A percentile compares a stretch with the other conserved stretches of the same genome.
Evolutionary conservation across 2,797 vertebrate species (phyloP).

Genomic region (Sarcophilus harrisii): DNA sequence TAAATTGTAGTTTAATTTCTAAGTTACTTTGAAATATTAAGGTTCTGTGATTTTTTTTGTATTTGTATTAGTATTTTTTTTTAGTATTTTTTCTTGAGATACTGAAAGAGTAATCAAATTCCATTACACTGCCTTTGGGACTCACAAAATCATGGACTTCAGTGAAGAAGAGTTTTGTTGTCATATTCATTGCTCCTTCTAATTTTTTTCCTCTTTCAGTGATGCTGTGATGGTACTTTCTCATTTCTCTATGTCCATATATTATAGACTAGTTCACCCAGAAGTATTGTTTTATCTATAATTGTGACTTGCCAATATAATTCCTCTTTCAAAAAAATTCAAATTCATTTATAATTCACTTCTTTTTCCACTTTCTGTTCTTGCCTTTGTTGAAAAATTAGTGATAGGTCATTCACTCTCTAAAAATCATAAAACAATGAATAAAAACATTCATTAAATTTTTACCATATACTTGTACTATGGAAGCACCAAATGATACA

Average conservation of each 20-base stretch:
- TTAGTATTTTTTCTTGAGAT: conserved; percentile 36
- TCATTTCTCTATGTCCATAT: no score
- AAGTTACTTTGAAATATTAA: no score
- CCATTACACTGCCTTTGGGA: conserved; percentile 37
- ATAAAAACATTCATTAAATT: not conserved
- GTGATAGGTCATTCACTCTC: not conserved
- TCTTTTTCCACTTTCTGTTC: not conserved
- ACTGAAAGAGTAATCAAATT: not conserved
- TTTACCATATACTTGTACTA: not conserved
- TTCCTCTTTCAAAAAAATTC: not conserved
- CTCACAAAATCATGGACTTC: not conserved
- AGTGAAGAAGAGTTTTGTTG: no score
- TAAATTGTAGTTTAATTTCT: no score
- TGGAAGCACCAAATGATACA: not conserved
- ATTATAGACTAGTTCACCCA: not conserved
- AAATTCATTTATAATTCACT: not conserved
- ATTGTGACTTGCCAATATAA: not conserved
- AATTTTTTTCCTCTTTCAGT: no score
- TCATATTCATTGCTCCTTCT: no score
- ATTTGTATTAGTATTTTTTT: no score
- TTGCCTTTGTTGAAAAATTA: not conserved
- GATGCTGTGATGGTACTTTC: no score
- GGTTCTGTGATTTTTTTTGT: no score
- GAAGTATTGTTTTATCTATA: not conserved
- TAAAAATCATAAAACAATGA: not conserved